A percentile compares a stretch with the other conserved stretches of the same genome.
These are phyloP conservation scores for Seira ritae DNA, from an alignment of 2,888 invertebrate genomes.

Conservation along the genomic window DNA sequence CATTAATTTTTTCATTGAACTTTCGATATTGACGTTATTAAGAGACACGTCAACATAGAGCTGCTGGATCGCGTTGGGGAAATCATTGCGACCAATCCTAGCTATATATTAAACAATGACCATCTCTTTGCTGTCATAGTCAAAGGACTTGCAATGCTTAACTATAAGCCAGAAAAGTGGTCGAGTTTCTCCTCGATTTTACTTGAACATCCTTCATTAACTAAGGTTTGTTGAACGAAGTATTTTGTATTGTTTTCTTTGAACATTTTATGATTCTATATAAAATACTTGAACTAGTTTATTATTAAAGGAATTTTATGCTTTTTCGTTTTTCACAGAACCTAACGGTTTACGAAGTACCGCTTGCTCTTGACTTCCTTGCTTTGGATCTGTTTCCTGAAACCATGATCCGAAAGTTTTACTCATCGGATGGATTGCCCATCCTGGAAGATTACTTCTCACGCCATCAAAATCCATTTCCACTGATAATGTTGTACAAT, in stretches of 20 bases:
- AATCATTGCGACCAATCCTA: constrained; percentile 77
- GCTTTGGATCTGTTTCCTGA: constrained; percentile 77
- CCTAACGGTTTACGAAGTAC: constrained; percentile 78
- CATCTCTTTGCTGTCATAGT: constrained; percentile 78
- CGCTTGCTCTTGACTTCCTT: constrained; percentile 79
- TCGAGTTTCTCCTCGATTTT: constrained; percentile 77
- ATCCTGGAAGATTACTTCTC: constrained; percentile 75
- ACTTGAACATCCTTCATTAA: constrained; percentile 76
- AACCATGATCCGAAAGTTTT: constrained; percentile 78
- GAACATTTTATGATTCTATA: too few species aligned
- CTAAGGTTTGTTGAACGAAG: constrained; percentile 73
- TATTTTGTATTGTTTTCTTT: too few species aligned
- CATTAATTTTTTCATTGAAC: constrained; percentile 18
- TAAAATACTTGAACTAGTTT: too few species aligned
- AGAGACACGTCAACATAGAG: constrained; percentile 79
- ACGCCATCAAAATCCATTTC: constrained; percentile 72
- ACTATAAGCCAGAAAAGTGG: constrained; percentile 81
- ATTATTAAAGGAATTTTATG: too few species aligned
- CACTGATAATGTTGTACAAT: constrained; percentile 79
- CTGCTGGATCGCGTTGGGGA: constrained; percentile 80
- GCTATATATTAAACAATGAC: constrained; percentile 76
- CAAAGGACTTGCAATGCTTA: constrained; percentile 79
- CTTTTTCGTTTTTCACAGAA: constrained; percentile 67
- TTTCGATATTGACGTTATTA: constrained; percentile 37
- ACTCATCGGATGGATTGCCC: constrained; percentile 77